A percentile compares a stretch with the other conserved stretches of the same genome.
Evolutionary conservation across 2,888 invertebrate genomes (phyloP).

Genomic region (Villa cingulata): DNA sequence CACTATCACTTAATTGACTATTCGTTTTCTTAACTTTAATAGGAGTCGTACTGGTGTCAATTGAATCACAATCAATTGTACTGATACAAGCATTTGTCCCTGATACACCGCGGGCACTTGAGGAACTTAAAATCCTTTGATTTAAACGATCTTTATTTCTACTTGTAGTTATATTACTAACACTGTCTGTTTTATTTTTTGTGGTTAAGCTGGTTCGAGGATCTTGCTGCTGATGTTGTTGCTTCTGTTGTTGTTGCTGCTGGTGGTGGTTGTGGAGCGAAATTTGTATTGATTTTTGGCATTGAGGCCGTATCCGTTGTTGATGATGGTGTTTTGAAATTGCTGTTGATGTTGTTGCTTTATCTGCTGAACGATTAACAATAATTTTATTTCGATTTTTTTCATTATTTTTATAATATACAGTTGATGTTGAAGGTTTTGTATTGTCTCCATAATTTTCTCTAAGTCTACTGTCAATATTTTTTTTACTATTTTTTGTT

Average conservation of each 20-base stretch:
- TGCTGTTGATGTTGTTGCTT: too few relatives aligned
- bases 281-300: background rate
- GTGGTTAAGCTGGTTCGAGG: slow-evolving; percentile 4
- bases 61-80: slow-evolving; percentile 7
- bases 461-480: background rate
- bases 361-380: too few relatives aligned
- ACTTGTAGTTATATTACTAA: slow-evolving; percentile 5
- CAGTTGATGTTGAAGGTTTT: background rate
- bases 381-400: too few relatives aligned
- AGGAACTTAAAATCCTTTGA: slow-evolving; percentile 17
- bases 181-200: background rate
- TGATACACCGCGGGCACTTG: slow-evolving; percentile 13
- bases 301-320: background rate
- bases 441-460: background rate
- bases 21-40: slow-evolving; percentile 16
- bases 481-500: background rate
- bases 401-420: background rate
- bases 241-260: slow-evolving; percentile 2
- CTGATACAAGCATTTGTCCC: slow-evolving; percentile 5
- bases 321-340: too few relatives aligned
- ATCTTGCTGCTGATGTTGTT: slow-evolving; percentile 3
- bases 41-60: background rate
- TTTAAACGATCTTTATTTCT: slow-evolving; percentile 15
- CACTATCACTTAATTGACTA: slow-evolving; percentile 12
- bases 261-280: background rate